Base-by-base conservation (phyloP, 1,140 invertebrate species). In the Lordiphosa clarofinis region DNA sequence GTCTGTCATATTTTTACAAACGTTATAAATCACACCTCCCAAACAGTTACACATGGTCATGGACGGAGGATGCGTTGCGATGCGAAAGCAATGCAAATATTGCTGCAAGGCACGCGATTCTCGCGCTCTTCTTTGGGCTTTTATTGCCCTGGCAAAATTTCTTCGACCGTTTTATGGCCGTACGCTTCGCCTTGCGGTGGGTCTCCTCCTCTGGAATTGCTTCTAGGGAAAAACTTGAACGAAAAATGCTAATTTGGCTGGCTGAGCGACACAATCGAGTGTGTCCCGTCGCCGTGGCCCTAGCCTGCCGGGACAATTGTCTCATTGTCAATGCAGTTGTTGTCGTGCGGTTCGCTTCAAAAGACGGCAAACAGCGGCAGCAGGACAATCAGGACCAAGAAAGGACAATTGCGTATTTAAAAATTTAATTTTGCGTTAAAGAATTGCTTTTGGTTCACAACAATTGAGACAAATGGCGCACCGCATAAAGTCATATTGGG, bases 1-100 rank as follows among this genome's bases (percentile, higher is more conserved):
- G 78, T 84, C 68, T 82, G 78, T 82, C 78, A 82, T 82, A 84
- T 82, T 82, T 82, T 82, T 82, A 82, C 78, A 78, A 84, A 82
- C 78, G 78, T 78, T 84, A 82, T 82, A 82, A 82, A 82, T 82
- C 78, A 82, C 54, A 59, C 31, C 44, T 58, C 52, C 49, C 73
- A 76, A 76, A 55, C 68, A 73, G 71, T 74, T 67, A 57, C 49
- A 61, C 37, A 15, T 31, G 19, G 36, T 12, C 37, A 15, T 38
- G 39, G 11, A 3, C 31, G 31, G 46, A 52, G 10, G 43, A 44
- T 33, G 47, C 31, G 47, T 21, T 13, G 35, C 36, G 33, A 28
- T 28, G 24, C 24, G 10, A 60, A 58, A 56, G 61, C 56, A 76
- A 81, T 84, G 76, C 73, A 82, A 84, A 84, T 84, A 81, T 81